Base-by-base conservation (phyloP, 2,888 invertebrate genomes). In the Petrolisthes cinctipes region DNA sequence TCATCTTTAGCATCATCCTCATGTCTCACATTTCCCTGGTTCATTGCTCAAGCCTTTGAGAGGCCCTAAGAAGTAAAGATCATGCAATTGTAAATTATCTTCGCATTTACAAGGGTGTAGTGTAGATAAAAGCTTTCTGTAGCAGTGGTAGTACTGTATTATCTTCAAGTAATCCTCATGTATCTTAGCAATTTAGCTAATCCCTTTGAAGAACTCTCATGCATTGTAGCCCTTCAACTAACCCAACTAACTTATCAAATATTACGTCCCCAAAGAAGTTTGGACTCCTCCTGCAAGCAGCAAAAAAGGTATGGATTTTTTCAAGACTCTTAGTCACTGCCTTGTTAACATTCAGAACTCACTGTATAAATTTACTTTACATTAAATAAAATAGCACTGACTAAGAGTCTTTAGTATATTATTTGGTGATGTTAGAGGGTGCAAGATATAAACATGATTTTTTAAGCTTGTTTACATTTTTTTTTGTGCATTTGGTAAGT, bases 181-280 rank as follows among this genome's bases (percentile, higher is more conserved):
- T 68, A 79, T 85, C 53, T 75, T 84, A 78, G 84, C 56, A 37
- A 37, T 85, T 56, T 61, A 79, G 79, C 75, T 85, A 85, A 85
- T 79, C 68, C 66, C 56, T 82, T 82, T 57, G 66, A 82, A 66
- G 66, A 37, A 84, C 76, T 57, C 85, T 57, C 85, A 85, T 85
- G 85, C 79, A 85, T 85, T 79, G 78, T 84, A 78, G 84, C 78
- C 66, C 85, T 85, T 78, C 79, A 79, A 85, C 85, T 85, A 85
- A 85, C 79, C 79, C 79, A 68, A 85, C 79, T 85, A 85, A 85
- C 85, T 76, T 68, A 85, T 54, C 61, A 85, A 71, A 68, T 79
- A 20, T 79, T 76, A 85, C 61, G 79, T 76, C 68, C 66, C 66
- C 75, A 57, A 80, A 61, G 57, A 80, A 11, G 53, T 66, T 71